Conservation (phyloP, 2,888 invertebrate genomes). For the Sminthurinus aureus region DNA sequence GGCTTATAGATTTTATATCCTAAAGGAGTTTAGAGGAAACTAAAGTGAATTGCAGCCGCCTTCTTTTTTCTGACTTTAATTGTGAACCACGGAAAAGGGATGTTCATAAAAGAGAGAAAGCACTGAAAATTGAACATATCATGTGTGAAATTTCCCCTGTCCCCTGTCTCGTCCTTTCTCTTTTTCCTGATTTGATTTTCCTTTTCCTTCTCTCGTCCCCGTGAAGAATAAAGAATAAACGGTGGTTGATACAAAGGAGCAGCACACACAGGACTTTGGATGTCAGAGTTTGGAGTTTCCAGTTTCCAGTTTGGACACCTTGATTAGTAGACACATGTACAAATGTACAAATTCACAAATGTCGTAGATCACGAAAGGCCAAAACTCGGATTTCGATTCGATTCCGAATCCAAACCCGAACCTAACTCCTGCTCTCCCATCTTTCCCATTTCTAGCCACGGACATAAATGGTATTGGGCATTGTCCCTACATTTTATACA, state of each 20-base stretch:
- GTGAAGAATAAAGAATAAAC: not conserved
- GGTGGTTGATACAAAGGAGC: not conserved
- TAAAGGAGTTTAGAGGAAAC: too few relatives aligned
- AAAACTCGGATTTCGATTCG: not conserved
- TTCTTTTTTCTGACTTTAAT: conserved; percentile 18
- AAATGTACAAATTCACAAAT: not conserved
- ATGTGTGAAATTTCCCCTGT: conserved; percentile 15
- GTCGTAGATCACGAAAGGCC: not conserved
- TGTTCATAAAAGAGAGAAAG: not conserved
- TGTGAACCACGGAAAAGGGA: conserved; percentile 5
- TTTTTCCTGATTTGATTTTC: not conserved
- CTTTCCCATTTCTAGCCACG: too few relatives aligned
- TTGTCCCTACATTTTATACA: too few relatives aligned
- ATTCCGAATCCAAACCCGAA: too few relatives aligned
- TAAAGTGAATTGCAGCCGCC: too few relatives aligned
- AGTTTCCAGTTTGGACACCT: not conserved
- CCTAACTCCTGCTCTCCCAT: too few relatives aligned
- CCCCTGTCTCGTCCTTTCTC: not conserved
- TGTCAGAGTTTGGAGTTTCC: not conserved
- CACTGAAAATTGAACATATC: not conserved
- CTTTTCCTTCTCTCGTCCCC: not conserved
- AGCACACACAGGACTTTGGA: not conserved
- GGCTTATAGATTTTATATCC: too few relatives aligned
- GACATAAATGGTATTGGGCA: too few relatives aligned
- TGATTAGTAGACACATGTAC: conserved; percentile 9